Evolutionary conservation across 1,140 invertebrate species (phyloP).

Genomic region (Heliconius congener): DNA sequence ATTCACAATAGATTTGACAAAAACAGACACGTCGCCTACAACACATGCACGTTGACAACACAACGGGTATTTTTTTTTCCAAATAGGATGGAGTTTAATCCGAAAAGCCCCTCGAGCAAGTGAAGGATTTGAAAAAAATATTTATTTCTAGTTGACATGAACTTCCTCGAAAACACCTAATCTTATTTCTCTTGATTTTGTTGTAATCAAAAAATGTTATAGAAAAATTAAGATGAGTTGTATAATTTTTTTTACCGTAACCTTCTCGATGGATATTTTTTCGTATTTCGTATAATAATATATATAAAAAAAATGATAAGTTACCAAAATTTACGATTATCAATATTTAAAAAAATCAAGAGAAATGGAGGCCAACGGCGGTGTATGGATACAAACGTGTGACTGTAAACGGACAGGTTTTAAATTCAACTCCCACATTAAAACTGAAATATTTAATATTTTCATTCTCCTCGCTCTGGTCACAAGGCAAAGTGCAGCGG

Average conservation of each 20-base stretch:
- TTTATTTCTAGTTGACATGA: slow-evolving; percentile 3
- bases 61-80: slow-evolving; percentile 42
- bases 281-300: too few relatives aligned
- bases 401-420: too few relatives aligned
- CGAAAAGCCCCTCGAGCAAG: slow-evolving; percentile 63
- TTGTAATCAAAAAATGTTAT: neutral
- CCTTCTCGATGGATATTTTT: too few relatives aligned
- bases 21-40: slow-evolving; percentile 39
- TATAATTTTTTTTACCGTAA: neutral
- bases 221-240: neutral
- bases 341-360: too few relatives aligned
- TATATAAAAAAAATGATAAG: too few relatives aligned
- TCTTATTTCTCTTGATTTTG: neutral
- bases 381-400: too few relatives aligned
- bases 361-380: too few relatives aligned
- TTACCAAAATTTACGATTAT: too few relatives aligned
- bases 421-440: too few relatives aligned
- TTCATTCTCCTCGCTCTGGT: too few relatives aligned
- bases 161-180: neutral
- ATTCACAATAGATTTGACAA: slow-evolving; percentile 33
- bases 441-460: too few relatives aligned
- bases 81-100: slow-evolving; percentile 66
- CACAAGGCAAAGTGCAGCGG: too few relatives aligned
- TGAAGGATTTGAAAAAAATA: slow-evolving; percentile 58
- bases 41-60: slow-evolving; percentile 44